A percentile compares a stretch with the other conserved stretches of the same genome.
Evolutionary conservation across 2,113 vertebrate genomes (phyloP).

Genomic region (Thoracochromis brauschi): DNA sequence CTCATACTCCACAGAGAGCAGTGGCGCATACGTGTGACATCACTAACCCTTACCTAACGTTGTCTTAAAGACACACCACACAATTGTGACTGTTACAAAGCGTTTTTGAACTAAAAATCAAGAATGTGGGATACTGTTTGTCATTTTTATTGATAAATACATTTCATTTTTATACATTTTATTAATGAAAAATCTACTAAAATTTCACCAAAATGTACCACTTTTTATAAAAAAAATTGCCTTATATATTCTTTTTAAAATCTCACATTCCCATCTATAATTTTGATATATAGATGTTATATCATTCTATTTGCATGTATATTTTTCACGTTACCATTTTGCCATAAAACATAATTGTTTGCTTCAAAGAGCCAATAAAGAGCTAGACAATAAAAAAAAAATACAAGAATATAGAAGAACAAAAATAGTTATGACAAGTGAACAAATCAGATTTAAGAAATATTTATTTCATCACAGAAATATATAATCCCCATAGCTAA

Average conservation of each 20-base stretch:
- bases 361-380: not conserved
- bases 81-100: not conserved
- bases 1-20: not conserved
- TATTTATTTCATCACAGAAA: slow-evolving; percentile 5
- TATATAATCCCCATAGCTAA: not conserved
- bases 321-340: accelerated
- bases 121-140: not conserved
- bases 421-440: no score
- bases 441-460: not conserved
- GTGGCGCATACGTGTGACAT: not conserved
- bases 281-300: not conserved
- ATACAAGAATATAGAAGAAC: not conserved
- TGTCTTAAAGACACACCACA: not conserved
- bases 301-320: not conserved
- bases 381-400: not conserved
- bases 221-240: accelerated
- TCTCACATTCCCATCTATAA: not conserved
- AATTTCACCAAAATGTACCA: not conserved
- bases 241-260: not conserved
- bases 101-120: not conserved
- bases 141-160: not conserved
- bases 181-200: not conserved
- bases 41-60: not conserved
- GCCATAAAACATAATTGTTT: not conserved
- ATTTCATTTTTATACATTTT: not conserved